Percentiles rank a stretch among this genome's conserved stretches.
These are phyloP conservation scores for Tetramorium parvispinum DNA, from an alignment of 1,140 invertebrate genomes.

Conservation along the genomic window DNA sequence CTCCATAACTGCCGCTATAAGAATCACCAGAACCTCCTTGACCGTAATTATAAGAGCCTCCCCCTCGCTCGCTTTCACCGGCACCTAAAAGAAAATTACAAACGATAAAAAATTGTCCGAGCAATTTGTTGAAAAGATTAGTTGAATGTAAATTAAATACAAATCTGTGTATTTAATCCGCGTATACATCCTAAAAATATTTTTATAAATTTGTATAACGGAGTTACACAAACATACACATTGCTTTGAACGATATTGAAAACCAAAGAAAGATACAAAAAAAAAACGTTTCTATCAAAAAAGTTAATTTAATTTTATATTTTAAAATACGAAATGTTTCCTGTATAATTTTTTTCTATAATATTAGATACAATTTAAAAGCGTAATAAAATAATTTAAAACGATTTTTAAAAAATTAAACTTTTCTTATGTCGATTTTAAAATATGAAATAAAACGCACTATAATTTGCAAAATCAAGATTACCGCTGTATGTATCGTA, in stretches of 20 bases:
- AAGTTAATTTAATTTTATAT: not conserved
- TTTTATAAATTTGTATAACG: not conserved
- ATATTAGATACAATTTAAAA: not conserved
- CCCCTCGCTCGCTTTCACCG: conserved; percentile 30
- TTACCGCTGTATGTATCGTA: conserved; percentile 38
- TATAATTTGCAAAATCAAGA: not conserved
- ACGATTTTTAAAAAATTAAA: not conserved
- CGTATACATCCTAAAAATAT: not conserved
- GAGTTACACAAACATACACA: not conserved
- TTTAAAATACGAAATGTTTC: not conserved
- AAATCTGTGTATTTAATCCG: not conserved
- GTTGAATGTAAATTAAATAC: not conserved
- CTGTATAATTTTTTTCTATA: not conserved
- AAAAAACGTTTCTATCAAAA: not conserved
- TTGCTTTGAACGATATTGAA: not conserved
- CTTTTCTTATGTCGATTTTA: not conserved
- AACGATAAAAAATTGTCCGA: not conserved
- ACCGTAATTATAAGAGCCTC: not conserved
- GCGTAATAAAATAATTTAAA: not conserved
- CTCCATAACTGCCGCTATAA: not conserved
- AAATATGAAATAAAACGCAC: not conserved
- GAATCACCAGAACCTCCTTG: conserved; percentile 17
- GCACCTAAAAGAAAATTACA: conserved; percentile 5
- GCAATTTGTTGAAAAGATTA: not conserved
- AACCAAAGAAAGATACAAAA: not conserved